Evolutionary conservation across 2,888 invertebrate genomes (phyloP).

Genomic region (Prostheceraeus crozeri): DNA sequence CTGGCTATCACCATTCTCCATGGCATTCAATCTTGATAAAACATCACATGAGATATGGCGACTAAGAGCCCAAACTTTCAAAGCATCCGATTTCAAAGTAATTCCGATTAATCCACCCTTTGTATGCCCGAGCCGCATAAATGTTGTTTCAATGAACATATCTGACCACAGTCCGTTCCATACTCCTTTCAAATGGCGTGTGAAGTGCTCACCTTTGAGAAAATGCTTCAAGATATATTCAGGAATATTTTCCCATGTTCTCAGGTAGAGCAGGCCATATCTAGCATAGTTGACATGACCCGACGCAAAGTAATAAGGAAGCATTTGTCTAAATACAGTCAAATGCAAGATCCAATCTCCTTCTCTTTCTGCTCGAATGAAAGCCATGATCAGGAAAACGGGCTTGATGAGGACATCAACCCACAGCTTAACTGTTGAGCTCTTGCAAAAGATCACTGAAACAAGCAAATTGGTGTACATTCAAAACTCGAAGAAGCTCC

Average conservation of each 20-base stretch:
- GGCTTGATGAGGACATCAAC: too few species aligned
- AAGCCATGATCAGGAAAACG: conserved; percentile 27
- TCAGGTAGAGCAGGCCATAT: conserved; percentile 13
- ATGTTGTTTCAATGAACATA: conserved; percentile 25
- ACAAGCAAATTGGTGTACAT: too few species aligned
- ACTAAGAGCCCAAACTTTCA: conserved; percentile 14
- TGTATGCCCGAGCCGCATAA: conserved; percentile 21
- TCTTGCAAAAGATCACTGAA: too few species aligned
- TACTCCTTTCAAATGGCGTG: conserved; percentile 23
- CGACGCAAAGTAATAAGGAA: conserved; percentile 8
- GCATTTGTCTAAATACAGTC: background rate
- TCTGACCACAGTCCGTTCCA: conserved; percentile 28
- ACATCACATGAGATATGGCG: conserved; percentile 1
- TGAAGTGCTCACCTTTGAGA: conserved; percentile 30
- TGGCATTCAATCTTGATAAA: background rate
- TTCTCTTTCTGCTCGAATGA: conserved; percentile 32
- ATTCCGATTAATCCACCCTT: conserved; percentile 38
- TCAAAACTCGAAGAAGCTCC: too few species aligned
- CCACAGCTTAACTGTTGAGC: too few species aligned
- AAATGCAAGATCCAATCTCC: conserved; percentile 23
- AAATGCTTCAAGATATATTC: conserved; percentile 26
- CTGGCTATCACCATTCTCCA: conserved; percentile 15
- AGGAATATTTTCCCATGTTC: conserved; percentile 10
- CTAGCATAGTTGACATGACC: conserved; percentile 23
- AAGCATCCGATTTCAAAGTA: conserved; percentile 36